These are phyloP conservation scores for Parnassius orleans DNA, from an alignment of 2,888 invertebrate species.

Conservation along the genomic window DNA sequence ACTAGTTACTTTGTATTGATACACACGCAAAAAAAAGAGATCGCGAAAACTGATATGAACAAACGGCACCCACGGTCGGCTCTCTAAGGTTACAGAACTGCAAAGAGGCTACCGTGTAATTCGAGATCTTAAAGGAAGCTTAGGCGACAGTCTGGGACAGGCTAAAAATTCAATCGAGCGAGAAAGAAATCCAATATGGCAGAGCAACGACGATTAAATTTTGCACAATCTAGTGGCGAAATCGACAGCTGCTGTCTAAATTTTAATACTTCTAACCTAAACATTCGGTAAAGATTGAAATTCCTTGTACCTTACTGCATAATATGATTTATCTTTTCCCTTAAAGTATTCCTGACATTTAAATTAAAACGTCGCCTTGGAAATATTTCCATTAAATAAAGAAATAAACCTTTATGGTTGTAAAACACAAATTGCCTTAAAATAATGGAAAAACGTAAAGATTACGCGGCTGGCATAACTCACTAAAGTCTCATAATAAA, in stretches of 20 bases:
- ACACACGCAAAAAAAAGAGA: conserved; percentile 43
- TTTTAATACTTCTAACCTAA: conserved; percentile 39
- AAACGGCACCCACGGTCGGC: conserved; percentile 52
- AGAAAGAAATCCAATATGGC: conserved; percentile 74
- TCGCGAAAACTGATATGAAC: conserved; percentile 58
- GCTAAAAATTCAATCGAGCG: conserved; percentile 69
- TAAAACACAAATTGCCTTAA: conserved; percentile 33
- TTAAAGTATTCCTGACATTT: conserved; percentile 15
- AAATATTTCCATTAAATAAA: conserved; percentile 25
- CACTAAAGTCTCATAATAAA: conserved; percentile 33
- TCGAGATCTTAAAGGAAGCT: conserved; percentile 68
- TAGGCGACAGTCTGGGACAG: conserved; percentile 71
- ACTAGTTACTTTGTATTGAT: conserved; percentile 48
- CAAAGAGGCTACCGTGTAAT: conserved; percentile 76
- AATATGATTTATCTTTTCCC: conserved; percentile 42
- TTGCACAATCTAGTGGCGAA: conserved; percentile 69
- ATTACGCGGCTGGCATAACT: conserved; percentile 28
- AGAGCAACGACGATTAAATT: conserved; percentile 71
- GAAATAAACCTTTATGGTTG: conserved; percentile 25
- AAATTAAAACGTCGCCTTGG: conserved; percentile 20
- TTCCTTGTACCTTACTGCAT: conserved; percentile 44
- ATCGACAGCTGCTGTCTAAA: conserved; percentile 73
- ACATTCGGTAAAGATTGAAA: conserved; percentile 50
- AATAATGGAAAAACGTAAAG: conserved; percentile 28
- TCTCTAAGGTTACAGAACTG: conserved; percentile 60